These are phyloP conservation scores for Chamaea fasciata DNA, from an alignment of 2,113 vertebrate genomes.

Conservation along the genomic window DNA sequence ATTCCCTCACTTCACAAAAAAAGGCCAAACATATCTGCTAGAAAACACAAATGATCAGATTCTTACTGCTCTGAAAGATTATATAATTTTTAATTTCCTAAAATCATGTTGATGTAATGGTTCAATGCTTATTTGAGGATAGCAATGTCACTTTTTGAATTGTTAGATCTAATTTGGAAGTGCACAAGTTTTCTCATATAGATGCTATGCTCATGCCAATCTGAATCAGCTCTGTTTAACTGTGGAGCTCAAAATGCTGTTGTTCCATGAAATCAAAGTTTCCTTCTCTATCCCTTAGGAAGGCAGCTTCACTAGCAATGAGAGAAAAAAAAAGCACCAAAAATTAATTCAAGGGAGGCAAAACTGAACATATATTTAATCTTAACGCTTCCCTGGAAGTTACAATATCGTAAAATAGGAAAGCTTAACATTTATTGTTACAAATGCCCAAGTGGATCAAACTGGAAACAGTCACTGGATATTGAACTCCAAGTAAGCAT, in stretches of 20 bases:
- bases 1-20: neutral
- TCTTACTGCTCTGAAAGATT: neutral
- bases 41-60: neutral
- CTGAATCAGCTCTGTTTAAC: neutral
- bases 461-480: neutral
- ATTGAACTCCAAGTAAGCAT: neutral
- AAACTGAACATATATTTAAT: neutral
- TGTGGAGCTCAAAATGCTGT: neutral
- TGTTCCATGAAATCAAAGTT: neutral
- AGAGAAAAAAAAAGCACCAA: neutral
- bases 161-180: neutral
- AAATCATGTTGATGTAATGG: neutral
- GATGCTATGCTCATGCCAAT: neutral
- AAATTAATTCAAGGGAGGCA: neutral
- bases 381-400: neutral
- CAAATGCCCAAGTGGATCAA: neutral
- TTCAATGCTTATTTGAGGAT: neutral
- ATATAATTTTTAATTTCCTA: neutral
- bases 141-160: neutral
- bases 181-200: neutral
- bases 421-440: slow-evolving; percentile 3
- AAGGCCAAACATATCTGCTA: neutral
- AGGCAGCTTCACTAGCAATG: neutral
- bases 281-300: neutral
- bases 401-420: slow-evolving; percentile 30